Percentiles rank a stretch among this genome's conserved stretches.
Conservation (phyloP, 1,140 invertebrate species). For the Ceratosolen fusciceps region DNA sequence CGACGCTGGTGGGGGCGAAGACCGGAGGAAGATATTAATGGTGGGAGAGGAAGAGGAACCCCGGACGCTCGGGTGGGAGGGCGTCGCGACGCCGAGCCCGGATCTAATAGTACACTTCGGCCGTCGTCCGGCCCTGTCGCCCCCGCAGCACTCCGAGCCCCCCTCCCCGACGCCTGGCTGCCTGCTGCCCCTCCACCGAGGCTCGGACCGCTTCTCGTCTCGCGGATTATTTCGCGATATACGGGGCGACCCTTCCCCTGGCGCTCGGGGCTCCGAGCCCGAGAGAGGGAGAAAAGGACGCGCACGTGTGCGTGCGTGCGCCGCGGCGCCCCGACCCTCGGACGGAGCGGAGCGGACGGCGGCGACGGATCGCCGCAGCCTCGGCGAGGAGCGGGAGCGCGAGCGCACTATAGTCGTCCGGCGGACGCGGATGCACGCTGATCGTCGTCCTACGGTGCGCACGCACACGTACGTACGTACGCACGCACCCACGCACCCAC, state of each 20-base stretch:
- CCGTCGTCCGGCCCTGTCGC: conserved; percentile 4
- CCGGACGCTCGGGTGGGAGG: conserved; percentile 49
- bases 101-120: conserved; percentile 60
- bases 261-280: neutral
- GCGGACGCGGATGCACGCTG: conserved; percentile 67
- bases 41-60: conserved; percentile 30
- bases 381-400: conserved; percentile 39
- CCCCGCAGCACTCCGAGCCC: neutral
- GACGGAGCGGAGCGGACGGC: conserved; percentile 8
- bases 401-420: conserved; percentile 62
- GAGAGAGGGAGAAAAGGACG: conserved; percentile 9
- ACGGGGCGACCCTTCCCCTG: conserved; percentile 17
- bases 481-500: conserved; percentile 17
- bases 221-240: conserved; percentile 47
- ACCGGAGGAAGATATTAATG: conserved; percentile 12
- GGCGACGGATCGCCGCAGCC: conserved; percentile 23
- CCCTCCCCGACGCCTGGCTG: too few relatives aligned
- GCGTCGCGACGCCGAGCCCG: conserved; percentile 63
- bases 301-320: conserved; percentile 39
- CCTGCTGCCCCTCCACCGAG: neutral
- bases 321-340: conserved; percentile 51
- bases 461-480: conserved; percentile 46
- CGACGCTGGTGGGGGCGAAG: conserved; percentile 37
- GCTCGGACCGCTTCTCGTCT: conserved; percentile 25
- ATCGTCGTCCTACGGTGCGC: conserved; percentile 42